Base-by-base conservation (phyloP, 2,797 vertebrate species). In the Ataeniobius toweri region DNA sequence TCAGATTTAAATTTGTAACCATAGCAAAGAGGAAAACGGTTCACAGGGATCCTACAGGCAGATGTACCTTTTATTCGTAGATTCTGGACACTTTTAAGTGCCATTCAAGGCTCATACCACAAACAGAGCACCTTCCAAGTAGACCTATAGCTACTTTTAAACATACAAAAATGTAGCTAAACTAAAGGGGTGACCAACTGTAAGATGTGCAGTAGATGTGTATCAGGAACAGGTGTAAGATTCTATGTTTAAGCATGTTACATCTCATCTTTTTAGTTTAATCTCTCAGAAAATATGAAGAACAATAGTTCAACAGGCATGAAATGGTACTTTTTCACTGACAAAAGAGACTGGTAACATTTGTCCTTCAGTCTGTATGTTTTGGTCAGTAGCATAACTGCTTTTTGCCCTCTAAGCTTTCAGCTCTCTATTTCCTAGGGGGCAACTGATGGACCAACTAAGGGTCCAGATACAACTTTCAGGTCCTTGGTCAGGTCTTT, bases 1-100 rank as follows among this genome's bases (percentile, higher is more conserved):
- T 50, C 28, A 80, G 41, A 69, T 50, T 58, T 24, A 10, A 41
- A 53, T 83, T 76, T 83, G 26, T 78, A 77, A 51, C 14, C 48
- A 71, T 10, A 16, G 8, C 41, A 61, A 75, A 85, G 51, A 73
- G 14, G 39, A 81, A 59, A 73, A 18, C 13, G 46, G 14, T 58
- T 61, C 65, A 8, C 26, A 41, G 68, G 24, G 9, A 28, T 36
- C 18, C 13, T 26, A 48, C 41, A 75, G 20, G 6, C 24, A 5
- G 9, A 39, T 24, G 41, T 24, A 69, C 16, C 12, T 46, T 69
- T 48, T 68, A 24, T 68, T 44, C 39, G 28, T 28, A 44, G 39
- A 24, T 61, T 63, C 1, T 22, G 18, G 55, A 48, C 31, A 20
- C 10, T 53, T 53, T 75, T 31, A 75, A 24, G 22, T 68, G 31